These are phyloP conservation scores for Cyclargus thomasi DNA, from an alignment of 1,140 invertebrate genomes.

Conservation along the genomic window DNA sequence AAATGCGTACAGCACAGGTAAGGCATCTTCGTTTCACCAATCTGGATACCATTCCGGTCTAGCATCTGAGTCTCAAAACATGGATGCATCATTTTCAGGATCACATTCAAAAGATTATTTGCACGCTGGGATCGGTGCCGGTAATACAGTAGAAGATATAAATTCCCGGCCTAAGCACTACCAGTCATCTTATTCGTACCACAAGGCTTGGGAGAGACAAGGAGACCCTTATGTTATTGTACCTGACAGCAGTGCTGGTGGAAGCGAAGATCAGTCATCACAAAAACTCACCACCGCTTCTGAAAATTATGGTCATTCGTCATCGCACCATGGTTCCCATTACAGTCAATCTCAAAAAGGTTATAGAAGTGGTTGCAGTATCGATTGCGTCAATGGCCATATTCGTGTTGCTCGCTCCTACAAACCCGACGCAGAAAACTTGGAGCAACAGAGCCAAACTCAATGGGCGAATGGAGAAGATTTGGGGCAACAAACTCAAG, in stretches of 20 bases:
- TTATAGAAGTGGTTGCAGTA: conserved; percentile 30
- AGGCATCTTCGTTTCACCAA: conserved; percentile 33
- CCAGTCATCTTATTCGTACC: conserved; percentile 71
- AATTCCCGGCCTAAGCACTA: conserved; percentile 63
- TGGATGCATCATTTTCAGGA: not conserved
- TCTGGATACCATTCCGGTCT: conserved; percentile 32
- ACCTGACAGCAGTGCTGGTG: conserved; percentile 36
- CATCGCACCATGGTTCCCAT: conserved; percentile 42
- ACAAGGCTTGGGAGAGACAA: conserved; percentile 72
- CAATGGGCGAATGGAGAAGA: conserved; percentile 46
- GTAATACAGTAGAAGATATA: conserved; percentile 32
- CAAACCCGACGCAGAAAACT: conserved; percentile 27
- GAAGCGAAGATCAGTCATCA: conserved; percentile 29
- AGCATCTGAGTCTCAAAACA: conserved; percentile 25
- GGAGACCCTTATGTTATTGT: conserved; percentile 70
- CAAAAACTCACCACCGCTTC: conserved; percentile 44
- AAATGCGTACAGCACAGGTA: conserved; percentile 28
- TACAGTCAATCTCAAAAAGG: conserved; percentile 36
- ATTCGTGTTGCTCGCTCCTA: conserved; percentile 46
- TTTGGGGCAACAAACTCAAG: conserved; percentile 44
- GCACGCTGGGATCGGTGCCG: not conserved
- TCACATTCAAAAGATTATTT: conserved; percentile 17
- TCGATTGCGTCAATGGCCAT: conserved; percentile 48
- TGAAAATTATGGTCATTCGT: conserved; percentile 32
- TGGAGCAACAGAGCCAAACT: conserved; percentile 42